These are phyloP conservation scores for Chlamydotis undulata DNA, from an alignment of 2,113 vertebrate species.

Conservation along the genomic window DNA sequence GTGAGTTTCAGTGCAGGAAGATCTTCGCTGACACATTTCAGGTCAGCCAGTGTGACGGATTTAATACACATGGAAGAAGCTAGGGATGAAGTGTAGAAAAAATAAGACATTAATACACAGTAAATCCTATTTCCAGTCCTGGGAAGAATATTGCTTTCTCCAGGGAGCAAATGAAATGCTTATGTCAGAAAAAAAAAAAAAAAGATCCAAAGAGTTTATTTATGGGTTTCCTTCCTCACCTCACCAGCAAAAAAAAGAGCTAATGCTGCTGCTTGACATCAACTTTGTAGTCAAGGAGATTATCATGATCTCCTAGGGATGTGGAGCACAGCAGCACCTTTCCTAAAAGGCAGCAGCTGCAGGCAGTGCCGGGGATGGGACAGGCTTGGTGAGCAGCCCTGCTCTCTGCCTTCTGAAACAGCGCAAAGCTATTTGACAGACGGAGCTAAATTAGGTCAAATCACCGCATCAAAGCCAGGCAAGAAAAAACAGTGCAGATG, in stretches of 20 bases:
- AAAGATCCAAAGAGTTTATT: neutral
- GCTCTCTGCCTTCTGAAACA: neutral
- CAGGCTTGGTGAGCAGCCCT: neutral
- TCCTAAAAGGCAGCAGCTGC: neutral
- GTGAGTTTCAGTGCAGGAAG: neutral
- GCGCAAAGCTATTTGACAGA: neutral
- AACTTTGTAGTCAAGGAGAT: slow-evolving; percentile 4
- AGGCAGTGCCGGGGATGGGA: neutral
- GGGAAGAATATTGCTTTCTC: neutral
- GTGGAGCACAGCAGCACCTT: neutral
- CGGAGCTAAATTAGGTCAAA: slow-evolving; percentile 12
- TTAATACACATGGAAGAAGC: slow-evolving; percentile 15
- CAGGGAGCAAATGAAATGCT: neutral
- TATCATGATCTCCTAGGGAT: neutral
- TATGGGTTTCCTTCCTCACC: neutral
- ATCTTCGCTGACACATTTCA: neutral
- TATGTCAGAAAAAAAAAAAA: neutral
- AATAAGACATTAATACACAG: neutral
- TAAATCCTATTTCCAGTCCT: slow-evolving; percentile 10
- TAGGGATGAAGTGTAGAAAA: neutral
- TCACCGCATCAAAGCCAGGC: neutral
- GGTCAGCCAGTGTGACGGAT: neutral
- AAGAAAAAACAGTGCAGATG: neutral
- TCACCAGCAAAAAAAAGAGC: neutral
- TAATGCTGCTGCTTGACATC: neutral